Conservation (phyloP, 2,113 vertebrate genomes). For the Albula glossodonta region DNA sequence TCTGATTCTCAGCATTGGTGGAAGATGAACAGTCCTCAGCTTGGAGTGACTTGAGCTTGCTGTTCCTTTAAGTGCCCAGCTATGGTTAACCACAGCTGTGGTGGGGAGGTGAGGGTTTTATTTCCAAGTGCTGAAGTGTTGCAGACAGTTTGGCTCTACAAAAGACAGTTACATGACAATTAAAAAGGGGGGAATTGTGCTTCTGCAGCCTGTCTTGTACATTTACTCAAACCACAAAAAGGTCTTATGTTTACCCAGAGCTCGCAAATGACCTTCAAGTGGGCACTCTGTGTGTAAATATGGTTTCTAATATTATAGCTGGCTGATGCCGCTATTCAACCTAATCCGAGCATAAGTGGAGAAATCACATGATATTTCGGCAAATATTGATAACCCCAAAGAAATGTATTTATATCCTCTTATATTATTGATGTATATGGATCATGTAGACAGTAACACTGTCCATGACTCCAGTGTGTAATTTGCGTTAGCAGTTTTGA, state of each 20-base stretch:
- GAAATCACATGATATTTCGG: conserved; percentile 64
- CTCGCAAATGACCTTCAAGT: conserved; percentile 61
- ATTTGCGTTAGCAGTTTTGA: conserved; percentile 2
- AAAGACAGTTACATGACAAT: conserved; percentile 69
- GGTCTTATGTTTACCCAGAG: conserved; percentile 64
- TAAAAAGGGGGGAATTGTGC: conserved; percentile 63
- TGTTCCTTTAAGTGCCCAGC: conserved; percentile 25
- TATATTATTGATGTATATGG: conserved; percentile 37
- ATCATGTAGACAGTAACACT: conserved; percentile 21
- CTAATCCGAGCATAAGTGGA: conserved; percentile 47
- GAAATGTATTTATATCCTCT: conserved; percentile 34
- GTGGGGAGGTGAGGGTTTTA: conserved; percentile 53
- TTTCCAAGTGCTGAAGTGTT: conserved; percentile 61
- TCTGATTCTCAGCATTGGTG: not conserved
- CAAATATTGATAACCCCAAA: conserved; percentile 50
- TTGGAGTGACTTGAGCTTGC: not conserved
- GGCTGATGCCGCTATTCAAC: conserved; percentile 49
- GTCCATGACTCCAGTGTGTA: not conserved
- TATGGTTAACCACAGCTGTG: conserved; percentile 52
- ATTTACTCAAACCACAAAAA: conserved; percentile 70
- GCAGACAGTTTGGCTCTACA: conserved; percentile 73
- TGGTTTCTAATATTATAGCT: conserved; percentile 58
- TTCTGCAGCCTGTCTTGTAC: conserved; percentile 60
- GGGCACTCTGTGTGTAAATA: conserved; percentile 60
- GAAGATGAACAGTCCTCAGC: not conserved